Conservation (phyloP, 2,797 vertebrate genomes). For the Lindbergichthys nudifrons region DNA sequence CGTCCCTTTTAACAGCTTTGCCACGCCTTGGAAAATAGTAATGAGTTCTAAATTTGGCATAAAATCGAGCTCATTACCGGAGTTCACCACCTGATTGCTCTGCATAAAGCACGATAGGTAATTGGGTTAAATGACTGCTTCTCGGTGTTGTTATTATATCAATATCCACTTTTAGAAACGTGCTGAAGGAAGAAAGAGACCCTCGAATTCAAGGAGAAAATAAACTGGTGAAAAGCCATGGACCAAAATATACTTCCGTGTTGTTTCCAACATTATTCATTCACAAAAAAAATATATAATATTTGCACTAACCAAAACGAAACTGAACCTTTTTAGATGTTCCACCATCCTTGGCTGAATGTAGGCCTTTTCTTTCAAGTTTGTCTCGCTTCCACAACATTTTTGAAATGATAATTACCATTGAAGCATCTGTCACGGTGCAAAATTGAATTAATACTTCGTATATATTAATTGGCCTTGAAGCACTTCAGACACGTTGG, state of each 20-base stretch:
- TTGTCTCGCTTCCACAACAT: constrained; percentile 9
- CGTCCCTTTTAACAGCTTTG: constrained; percentile 83
- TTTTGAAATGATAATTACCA: constrained; percentile 50
- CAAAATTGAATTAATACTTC: constrained; percentile 60
- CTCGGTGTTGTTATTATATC: constrained; percentile 79
- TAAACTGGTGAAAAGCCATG: constrained; percentile 14
- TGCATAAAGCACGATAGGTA: constrained; percentile 94
- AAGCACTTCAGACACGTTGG: constrained; percentile 86
- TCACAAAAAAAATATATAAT: constrained; percentile 18
- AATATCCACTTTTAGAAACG: constrained; percentile 74
- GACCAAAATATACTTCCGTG: constrained; percentile 16
- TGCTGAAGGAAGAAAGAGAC: constrained; percentile 25
- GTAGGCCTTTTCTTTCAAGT: constrained; percentile 32
- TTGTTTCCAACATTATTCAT: constrained; percentile 25
- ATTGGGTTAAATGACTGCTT: constrained; percentile 91
- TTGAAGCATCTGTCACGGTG: constrained; percentile 66
- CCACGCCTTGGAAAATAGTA: constrained; percentile 90
- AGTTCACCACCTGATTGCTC: constrained; percentile 96
- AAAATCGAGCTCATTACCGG: constrained; percentile 99
- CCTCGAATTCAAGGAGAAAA: constrained; percentile 16
- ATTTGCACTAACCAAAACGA: constrained; percentile 32
- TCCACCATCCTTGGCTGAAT: constrained; percentile 23
- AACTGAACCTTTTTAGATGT: constrained; percentile 36
- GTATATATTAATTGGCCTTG: constrained; percentile 82
- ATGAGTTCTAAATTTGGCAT: constrained; percentile 97